These are phyloP conservation scores for Cryptotis parvus DNA, from an alignment of 2,113 vertebrate genomes.

Conservation along the genomic window DNA sequence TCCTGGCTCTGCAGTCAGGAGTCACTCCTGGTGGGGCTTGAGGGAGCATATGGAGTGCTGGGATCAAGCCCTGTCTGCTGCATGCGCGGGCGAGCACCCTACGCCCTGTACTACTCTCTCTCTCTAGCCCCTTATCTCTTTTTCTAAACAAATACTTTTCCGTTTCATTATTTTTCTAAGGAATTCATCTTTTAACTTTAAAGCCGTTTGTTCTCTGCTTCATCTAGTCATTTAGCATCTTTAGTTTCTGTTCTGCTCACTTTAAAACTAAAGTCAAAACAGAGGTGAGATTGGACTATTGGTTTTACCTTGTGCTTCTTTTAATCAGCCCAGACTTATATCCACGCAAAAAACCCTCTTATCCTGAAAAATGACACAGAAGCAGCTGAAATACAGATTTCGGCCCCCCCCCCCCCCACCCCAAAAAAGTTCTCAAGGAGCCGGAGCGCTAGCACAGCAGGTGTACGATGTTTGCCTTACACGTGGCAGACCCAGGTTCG, in stretches of 20 bases:
- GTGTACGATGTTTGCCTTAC: no score
- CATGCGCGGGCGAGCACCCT: no score
- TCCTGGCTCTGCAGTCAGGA: no score
- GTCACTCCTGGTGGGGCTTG: no score
- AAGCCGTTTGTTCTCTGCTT: background rate
- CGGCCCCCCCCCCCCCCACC: no score
- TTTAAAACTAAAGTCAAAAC: background rate
- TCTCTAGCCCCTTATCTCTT: background rate
- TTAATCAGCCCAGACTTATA: background rate
- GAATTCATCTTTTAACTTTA: background rate
- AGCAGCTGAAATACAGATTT: background rate
- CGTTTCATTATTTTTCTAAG: background rate
- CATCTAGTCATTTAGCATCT: background rate
- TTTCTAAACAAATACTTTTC: conserved; percentile 58
- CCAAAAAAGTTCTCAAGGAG: no score
- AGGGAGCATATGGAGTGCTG: no score
- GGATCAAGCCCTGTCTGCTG: no score
- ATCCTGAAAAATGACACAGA: conserved; percentile 8
- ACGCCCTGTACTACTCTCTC: no score
- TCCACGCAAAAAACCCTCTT: background rate
- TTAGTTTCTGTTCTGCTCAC: background rate
- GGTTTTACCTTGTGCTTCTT: background rate
- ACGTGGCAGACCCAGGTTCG: no score
- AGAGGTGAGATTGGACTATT: background rate
- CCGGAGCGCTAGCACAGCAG: no score